A percentile compares a stretch with the other conserved stretches of the same genome.
These are phyloP conservation scores for Caprella mutica DNA, from an alignment of 2,888 invertebrate genomes.

Conservation along the genomic window DNA sequence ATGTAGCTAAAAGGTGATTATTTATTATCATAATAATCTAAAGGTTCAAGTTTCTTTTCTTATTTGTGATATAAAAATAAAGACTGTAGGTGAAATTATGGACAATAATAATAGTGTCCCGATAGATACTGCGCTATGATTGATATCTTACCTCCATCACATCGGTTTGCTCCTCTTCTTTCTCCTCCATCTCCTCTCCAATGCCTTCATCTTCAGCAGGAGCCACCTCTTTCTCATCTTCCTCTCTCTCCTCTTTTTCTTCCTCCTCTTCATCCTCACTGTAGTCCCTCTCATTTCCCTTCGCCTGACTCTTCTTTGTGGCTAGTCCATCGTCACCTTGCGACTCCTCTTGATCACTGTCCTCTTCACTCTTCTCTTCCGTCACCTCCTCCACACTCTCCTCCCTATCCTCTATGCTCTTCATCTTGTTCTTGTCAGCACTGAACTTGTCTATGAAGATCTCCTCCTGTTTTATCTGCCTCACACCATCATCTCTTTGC, in stretches of 20 bases:
- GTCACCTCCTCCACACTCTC: slow-evolving; percentile 24
- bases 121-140: background rate
- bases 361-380: background rate
- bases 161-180: slow-evolving; percentile 9
- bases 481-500: too few relatives aligned
- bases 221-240: slow-evolving; percentile 13
- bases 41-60: too few relatives aligned
- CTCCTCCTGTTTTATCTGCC: background rate
- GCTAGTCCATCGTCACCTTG: too few relatives aligned
- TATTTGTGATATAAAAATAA: too few relatives aligned
- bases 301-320: too few relatives aligned
- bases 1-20: too few relatives aligned
- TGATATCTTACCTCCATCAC: background rate
- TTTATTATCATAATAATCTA: too few relatives aligned
- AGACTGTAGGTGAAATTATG: too few relatives aligned
- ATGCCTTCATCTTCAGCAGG: slow-evolving; percentile 36
- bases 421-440: background rate
- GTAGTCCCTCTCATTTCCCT: slow-evolving; percentile 46
- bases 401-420: background rate
- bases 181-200: slow-evolving; percentile 13
- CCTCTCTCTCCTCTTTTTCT: slow-evolving; percentile 38
- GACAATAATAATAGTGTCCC: background rate
- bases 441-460: background rate
- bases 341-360: background rate
- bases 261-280: slow-evolving; percentile 46